Percentiles rank a stretch among this genome's conserved stretches.
phyloP scores from a whole-genome alignment of 1,140 invertebrate species.

The Lepidostoma basale region DNA sequence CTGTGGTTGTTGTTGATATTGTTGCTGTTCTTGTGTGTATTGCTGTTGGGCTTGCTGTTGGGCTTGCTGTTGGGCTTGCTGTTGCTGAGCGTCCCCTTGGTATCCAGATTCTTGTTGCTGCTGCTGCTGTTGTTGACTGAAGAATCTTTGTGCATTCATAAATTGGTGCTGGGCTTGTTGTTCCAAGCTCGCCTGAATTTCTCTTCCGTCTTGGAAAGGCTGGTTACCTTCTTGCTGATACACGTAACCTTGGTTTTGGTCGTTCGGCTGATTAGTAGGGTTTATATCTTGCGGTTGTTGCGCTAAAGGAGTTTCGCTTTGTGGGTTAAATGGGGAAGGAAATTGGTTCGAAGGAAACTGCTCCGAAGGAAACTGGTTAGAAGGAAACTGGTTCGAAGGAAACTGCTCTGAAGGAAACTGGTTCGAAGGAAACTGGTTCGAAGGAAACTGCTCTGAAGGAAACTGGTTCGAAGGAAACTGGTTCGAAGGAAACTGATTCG shows the following conservation, averaged over 20 bases:
- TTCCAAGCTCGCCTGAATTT: slow-evolving; percentile 45
- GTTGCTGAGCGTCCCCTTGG: slow-evolving; percentile 54
- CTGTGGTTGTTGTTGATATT: not conserved
- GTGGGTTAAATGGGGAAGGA: not conserved
- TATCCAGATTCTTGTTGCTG: slow-evolving; percentile 54
- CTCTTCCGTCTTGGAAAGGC: slow-evolving; percentile 45
- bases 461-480: no score
- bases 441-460: no score
- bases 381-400: no score
- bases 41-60: not conserved
- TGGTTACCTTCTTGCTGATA: slow-evolving; percentile 36
- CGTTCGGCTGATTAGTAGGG: not conserved
- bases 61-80: slow-evolving; percentile 36
- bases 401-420: no score
- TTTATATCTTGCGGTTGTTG: slow-evolving; percentile 21
- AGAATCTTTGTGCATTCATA: slow-evolving; percentile 20
- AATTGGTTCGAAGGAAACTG: no score
- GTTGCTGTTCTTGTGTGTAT: not conserved
- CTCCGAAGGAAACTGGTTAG: no score
- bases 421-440: no score
- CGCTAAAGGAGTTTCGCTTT: slow-evolving; percentile 1
- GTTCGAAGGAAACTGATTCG: no score
- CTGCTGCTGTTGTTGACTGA: slow-evolving; percentile 42
- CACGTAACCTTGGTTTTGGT: slow-evolving; percentile 38
- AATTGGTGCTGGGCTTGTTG: slow-evolving; percentile 31